phyloP scores from a whole-genome alignment of 37 sponge, comb jelly and placozoan genomes.

The Cladorhizidae sp. region DNA sequence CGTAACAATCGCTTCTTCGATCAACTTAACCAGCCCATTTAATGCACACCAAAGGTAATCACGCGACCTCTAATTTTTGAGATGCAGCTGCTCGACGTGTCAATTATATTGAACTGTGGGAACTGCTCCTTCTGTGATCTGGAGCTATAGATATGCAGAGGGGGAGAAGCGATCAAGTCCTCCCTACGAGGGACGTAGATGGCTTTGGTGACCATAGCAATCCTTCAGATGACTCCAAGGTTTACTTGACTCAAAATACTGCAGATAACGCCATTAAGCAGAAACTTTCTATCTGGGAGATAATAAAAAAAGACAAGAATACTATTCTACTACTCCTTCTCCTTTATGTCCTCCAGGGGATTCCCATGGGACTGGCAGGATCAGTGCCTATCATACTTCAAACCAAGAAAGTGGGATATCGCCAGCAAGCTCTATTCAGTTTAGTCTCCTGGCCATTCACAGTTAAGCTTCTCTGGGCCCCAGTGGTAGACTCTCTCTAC shows the following conservation, averaged over 20 bases:
- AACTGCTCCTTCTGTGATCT: background rate
- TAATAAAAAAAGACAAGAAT: conserved; percentile 43
- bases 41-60: too few relatives aligned
- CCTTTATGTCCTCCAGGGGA: conserved; percentile 89
- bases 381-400: conserved; percentile 92
- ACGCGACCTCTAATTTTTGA: too few relatives aligned
- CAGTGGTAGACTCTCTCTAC: conserved; percentile 90
- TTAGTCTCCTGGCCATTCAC: conserved; percentile 91
- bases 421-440: conserved; percentile 89
- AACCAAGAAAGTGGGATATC: conserved; percentile 80
- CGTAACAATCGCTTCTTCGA: too few relatives aligned
- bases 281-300: background rate
- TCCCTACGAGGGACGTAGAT: background rate
- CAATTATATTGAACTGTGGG: background rate
- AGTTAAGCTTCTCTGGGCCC: conserved; percentile 97
- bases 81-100: too few relatives aligned
- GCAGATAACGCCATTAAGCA: background rate
- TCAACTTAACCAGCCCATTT: too few relatives aligned
- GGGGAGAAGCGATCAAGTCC: background rate
- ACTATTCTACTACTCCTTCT: conserved; percentile 74
- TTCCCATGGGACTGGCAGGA: conserved; percentile 89
- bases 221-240: background rate
- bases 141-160: background rate
- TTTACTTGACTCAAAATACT: too few relatives aligned
- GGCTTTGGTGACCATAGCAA: background rate